These are phyloP conservation scores for Parus major DNA, from an alignment of 2,113 vertebrate genomes.

Conservation along the genomic window DNA sequence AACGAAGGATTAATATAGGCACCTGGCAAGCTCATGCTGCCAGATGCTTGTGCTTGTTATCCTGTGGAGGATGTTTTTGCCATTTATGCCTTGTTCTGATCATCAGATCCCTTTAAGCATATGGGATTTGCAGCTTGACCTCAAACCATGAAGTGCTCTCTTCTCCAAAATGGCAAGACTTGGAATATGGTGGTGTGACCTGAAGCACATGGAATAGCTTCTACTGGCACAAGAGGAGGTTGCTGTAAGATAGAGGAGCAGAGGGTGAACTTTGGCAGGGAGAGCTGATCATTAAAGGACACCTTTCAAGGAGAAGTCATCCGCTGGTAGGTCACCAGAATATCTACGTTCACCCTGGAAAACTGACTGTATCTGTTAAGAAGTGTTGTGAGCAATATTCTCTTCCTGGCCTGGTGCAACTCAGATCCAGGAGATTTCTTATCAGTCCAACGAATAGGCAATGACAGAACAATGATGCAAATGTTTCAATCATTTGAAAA, in stretches of 20 bases:
- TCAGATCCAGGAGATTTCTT: neutral
- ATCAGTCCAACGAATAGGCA: neutral
- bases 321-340: neutral
- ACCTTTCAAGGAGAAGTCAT: neutral
- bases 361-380: neutral
- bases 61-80: neutral
- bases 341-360: neutral
- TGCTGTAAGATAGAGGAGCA: neutral
- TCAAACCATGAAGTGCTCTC: neutral
- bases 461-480: neutral
- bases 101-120: neutral
- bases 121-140: neutral
- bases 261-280: neutral
- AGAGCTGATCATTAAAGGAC: neutral
- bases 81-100: neutral
- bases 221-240: neutral
- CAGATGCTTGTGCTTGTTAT: neutral
- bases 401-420: neutral
- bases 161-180: neutral
- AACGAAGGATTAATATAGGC: conserved; percentile 24
- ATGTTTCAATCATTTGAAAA: neutral
- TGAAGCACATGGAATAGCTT: neutral
- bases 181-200: neutral
- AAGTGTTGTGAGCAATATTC: neutral
- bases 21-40: neutral